Evolutionary conservation across 2,888 invertebrate genomes (phyloP).

Genomic region (Drosophila heteroneura): DNA sequence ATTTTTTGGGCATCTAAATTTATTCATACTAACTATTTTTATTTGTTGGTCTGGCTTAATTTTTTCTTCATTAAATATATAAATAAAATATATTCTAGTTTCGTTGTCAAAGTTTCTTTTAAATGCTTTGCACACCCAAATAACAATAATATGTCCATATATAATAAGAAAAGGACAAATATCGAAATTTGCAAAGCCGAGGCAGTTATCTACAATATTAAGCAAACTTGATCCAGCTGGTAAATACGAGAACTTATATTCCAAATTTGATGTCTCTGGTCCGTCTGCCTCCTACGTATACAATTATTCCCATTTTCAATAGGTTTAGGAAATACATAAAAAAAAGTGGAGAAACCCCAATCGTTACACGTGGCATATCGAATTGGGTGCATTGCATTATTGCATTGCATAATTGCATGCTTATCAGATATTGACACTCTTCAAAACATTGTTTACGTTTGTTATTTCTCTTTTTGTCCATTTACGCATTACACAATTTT

Average conservation of each 20-base stretch:
- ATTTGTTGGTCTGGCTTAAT: not conserved
- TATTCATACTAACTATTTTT: too few species aligned
- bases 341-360: not conserved
- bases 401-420: not conserved
- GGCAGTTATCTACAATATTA: not conserved
- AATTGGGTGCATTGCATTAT: not conserved
- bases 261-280: not conserved
- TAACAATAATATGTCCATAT: not conserved
- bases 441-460: not conserved
- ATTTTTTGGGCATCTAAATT: too few species aligned
- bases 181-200: not conserved
- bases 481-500: not conserved
- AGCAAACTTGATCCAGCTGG: too few species aligned
- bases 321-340: not conserved
- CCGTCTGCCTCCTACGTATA: not conserved
- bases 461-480: not conserved
- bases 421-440: slow-evolving; percentile 50
- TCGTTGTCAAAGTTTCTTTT: not conserved
- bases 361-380: not conserved
- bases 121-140: not conserved
- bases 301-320: not conserved
- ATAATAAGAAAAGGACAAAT: not conserved
- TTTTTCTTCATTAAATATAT: not conserved
- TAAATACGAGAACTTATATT: not conserved
- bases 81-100: not conserved